Evolutionary conservation across 2,888 invertebrate genomes (phyloP).

Genomic region (Adineta ricciae): DNA sequence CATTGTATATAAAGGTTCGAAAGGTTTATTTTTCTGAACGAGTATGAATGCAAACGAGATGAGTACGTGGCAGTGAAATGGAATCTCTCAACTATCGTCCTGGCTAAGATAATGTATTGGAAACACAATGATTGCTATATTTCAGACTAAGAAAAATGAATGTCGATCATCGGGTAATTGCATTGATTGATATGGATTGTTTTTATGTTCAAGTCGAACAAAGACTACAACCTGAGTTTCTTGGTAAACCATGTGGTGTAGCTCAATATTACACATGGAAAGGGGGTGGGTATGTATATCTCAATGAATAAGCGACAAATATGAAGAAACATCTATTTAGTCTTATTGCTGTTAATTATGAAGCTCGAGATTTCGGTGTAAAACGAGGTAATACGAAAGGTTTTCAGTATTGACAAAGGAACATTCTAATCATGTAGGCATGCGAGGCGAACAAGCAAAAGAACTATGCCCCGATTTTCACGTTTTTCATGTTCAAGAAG

Average conservation of each 20-base stretch:
- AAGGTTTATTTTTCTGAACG: no score
- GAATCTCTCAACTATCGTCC: no score
- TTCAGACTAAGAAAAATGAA: neutral
- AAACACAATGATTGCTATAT: neutral
- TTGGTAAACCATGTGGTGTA: constrained; percentile 83
- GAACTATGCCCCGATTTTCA: constrained; percentile 74
- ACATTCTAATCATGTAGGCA: constrained; percentile 53
- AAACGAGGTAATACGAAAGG: constrained; percentile 54
- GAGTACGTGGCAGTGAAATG: no score
- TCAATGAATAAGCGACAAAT: no score
- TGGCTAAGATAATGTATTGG: no score
- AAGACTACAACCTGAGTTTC: constrained; percentile 67
- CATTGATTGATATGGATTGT: constrained; percentile 94
- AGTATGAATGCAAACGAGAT: no score
- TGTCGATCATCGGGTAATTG: constrained; percentile 51
- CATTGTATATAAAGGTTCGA: no score
- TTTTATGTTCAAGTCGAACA: constrained; percentile 98
- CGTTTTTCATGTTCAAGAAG: constrained; percentile 71
- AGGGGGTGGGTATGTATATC: constrained; percentile 69
- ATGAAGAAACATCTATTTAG: constrained; percentile 51
- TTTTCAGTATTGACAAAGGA: neutral
- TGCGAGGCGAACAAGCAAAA: constrained; percentile 82
- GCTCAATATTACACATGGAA: constrained; percentile 88
- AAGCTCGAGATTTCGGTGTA: constrained; percentile 79
- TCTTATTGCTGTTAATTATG: constrained; percentile 92